Evolutionary conservation across 2,888 invertebrate genomes (phyloP), one percentile per base, ranked within the genome.

Genomic region (Drosophila anceps): DNA sequence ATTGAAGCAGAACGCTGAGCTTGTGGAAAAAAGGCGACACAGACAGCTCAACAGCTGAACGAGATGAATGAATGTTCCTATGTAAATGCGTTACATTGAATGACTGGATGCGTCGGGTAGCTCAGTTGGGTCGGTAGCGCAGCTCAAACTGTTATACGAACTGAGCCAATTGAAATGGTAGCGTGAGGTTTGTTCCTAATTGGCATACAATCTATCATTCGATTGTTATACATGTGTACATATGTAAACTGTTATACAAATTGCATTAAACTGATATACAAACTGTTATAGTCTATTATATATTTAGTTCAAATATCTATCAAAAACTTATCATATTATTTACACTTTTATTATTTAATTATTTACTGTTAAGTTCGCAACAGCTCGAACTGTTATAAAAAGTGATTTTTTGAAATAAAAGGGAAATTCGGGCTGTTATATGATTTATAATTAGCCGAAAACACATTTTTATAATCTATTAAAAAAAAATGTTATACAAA

Each of bases 1-100:
- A 91, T 84, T 90, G 83, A 90, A 88, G 88, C 91, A 76, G 89
- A 86, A 72, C 88, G 88, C 79, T 57, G 31, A 74, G 82, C 90
- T 79, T 74, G 82, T 75, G 66, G 69, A 73, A 84, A 87, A 88
- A 90, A 87, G 71, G 51, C 31, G 51, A 62, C 63, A 29, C 60
- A 63, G 79, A 67, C 62, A 60, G 73, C 72, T 77, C 48, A 70
- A 69, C 68, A 60, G 58, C 69, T 69, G 51, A 59, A 72, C 71
- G 70, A 55, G 51, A 59, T 57, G 62, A 70, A 50, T 27, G 54
- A 70, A 48, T 29, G 58, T 76, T 76, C 82, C 78, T 81, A 81
- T 71, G 71, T 73, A 81, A 81, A 78, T 81, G 69, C 70, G 67
- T 67, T 79, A 79, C 78, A 69, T 61, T 77, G 63, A 73, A 50